Evolutionary conservation across 2,113 vertebrate genomes (phyloP), one percentile per base, ranked within the genome.

Genomic region (Catharus fuscescens): DNA sequence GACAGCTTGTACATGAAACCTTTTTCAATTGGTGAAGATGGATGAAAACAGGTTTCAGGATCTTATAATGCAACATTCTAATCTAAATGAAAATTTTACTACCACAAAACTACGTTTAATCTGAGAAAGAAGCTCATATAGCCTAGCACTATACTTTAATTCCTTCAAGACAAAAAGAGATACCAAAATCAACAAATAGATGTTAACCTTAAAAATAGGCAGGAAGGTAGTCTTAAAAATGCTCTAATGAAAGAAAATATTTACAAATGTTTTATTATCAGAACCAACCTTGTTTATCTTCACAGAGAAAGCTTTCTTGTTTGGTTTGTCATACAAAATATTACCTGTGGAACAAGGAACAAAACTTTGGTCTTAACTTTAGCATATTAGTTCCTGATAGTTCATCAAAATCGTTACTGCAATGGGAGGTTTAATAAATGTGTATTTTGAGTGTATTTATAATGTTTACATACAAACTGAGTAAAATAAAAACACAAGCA

Each of bases 281-380:
- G 76, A 95, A 98, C 98, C 83, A 90, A 99, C 99, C 99, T 99
- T 98, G 95, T 98, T 98, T 64, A 96, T 98, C 96, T 97, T 98
- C 83, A 97, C 52, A 80, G 96, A 95, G 79, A 95, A 93, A 70
- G 97, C 94, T 65, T 96, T 94, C 97, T 97, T 97, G 93, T 91
- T 86, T 84, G 7, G 86, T 86, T 96, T 96, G 73, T 95, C 96
- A 84, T 62, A 57, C 28, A 97, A 97, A 88, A 97, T 91, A 69
- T 97, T 98, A 97, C 98, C 99, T 99, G 92, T 53, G 85, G 95
- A 97, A 84, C 47, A 86, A 92, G 29, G 61, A 95, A 85, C 32
- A 87, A 72, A 83, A 70, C 21, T 74, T 50, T 34, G 18, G 78
- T 64, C 21, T 82, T 40, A 85, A 80, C 48, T 90, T 92, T 1